These are phyloP conservation scores for Pammene aurita DNA, from an alignment of 2,888 invertebrate genomes.

Conservation along the genomic window DNA sequence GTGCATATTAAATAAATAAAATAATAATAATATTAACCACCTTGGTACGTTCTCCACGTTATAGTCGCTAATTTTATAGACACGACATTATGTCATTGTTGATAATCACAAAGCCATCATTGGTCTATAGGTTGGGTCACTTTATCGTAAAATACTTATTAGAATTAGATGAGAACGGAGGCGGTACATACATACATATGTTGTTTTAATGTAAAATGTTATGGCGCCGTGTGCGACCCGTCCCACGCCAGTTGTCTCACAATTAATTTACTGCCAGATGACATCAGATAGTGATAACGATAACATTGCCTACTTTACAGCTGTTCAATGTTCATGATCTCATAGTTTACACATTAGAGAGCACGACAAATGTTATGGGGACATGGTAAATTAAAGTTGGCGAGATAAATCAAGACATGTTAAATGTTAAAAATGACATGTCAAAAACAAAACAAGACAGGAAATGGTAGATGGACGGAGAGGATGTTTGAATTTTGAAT, in stretches of 20 bases:
- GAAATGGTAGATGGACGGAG: too few species aligned
- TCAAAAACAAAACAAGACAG: too few species aligned
- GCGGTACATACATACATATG: neutral
- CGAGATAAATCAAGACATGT: too few species aligned
- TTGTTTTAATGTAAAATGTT: constrained; percentile 1
- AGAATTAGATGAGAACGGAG: neutral
- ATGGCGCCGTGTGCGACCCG: constrained; percentile 7
- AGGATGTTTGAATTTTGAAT: too few species aligned
- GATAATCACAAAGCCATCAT: too few species aligned
- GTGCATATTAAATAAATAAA: too few species aligned
- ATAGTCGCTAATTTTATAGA: too few species aligned
- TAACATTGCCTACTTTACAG: constrained; percentile 6
- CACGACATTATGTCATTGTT: too few species aligned
- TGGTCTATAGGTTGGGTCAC: neutral
- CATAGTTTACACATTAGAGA: constrained; percentile 13
- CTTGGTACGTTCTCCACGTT: too few species aligned
- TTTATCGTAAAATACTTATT: neutral
- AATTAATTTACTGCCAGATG: constrained; percentile 19
- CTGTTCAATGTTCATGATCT: constrained; percentile 11
- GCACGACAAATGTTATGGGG: neutral
- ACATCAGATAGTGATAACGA: constrained; percentile 26
- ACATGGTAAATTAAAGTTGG: too few species aligned
- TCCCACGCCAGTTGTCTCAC: constrained; percentile 29
- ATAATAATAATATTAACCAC: too few species aligned
- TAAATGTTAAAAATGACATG: too few species aligned